Evolutionary conservation across 2,888 invertebrate genomes (phyloP), one percentile per base, ranked within the genome.

Genomic region (Pasiphila rectangulata): DNA sequence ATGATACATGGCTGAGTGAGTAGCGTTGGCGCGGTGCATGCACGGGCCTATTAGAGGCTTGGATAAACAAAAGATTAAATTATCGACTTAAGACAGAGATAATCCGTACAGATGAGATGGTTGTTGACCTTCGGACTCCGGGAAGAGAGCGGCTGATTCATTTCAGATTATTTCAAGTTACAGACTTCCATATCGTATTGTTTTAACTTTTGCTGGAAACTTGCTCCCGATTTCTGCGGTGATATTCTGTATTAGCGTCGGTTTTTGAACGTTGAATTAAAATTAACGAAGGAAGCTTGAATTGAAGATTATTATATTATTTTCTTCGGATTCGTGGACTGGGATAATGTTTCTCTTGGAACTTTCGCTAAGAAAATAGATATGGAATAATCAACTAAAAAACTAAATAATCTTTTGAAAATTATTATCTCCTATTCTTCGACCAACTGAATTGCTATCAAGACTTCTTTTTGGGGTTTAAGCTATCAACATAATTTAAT

Each of bases 31-130:
- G 72, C 77, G 77, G 73, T 75, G 77, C 81, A 76, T 58, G n/a
- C n/a, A n/a, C 72, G 70, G 64, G 75, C 78, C 83, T 83, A 84
- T 86, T 83, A 85, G 79, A 80, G 72, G 78, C 82, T 81, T 83
- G 82, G 76, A 83, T 85, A 86, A 85, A 86, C 85, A 86, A 80
- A 81, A 79, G 85, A 85, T 86, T 84, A 86, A 84, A 83, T 84
- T 81, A 83, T 82, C 81, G 80, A 76, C 75, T 78, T 79, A 82
- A 83, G 81, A 81, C 79, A 59, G 79, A 77, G 83, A 81, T 85
- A 83, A 85, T 84, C 85, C 84, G 73, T 74, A 76, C 82, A 83
- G 81, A 82, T 82, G 83, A 81, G 81, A 64, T 82, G 84, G 84
- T 82, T 83, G 82, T 83, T 83, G 79, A 83, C 85, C 83, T 84